Conservation (phyloP, 2,888 invertebrate genomes). For the Chymomyza fuscimana region DNA sequence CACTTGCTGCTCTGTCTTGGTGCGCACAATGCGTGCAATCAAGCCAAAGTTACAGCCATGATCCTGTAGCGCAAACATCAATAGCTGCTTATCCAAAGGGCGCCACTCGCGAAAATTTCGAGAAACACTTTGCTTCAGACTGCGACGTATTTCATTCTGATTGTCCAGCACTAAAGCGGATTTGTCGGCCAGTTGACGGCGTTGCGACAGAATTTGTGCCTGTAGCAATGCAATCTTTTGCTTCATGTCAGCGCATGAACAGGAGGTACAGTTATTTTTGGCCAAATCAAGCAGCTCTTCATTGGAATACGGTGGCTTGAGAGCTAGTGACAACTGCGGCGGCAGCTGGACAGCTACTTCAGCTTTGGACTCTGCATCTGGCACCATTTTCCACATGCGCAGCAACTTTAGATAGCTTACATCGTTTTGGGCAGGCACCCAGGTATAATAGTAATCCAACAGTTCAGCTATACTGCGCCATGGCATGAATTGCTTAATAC, state of each 20-base stretch:
- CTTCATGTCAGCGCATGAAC: background rate
- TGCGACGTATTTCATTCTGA: background rate
- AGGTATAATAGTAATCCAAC: slow-evolving; percentile 1
- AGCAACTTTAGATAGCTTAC: background rate
- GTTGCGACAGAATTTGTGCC: background rate
- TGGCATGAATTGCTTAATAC: background rate
- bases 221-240: background rate
- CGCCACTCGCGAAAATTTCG: slow-evolving; percentile 6
- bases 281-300: slow-evolving; percentile 1
- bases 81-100: background rate
- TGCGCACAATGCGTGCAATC: slow-evolving; percentile 9
- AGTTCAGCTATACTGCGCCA: background rate
- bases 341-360: background rate
- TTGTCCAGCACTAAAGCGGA: background rate
- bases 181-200: background rate
- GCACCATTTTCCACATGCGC: background rate
- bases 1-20: slow-evolving; percentile 6
- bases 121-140: background rate
- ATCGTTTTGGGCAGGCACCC: slow-evolving; percentile 2
- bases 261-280: background rate
- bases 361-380: background rate
- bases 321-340: background rate
- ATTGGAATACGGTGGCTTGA: background rate
- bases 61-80: background rate
- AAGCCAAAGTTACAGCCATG: background rate